Base-by-base conservation (phyloP, 2,888 invertebrate genomes). In the Nowickia ferox region DNA sequence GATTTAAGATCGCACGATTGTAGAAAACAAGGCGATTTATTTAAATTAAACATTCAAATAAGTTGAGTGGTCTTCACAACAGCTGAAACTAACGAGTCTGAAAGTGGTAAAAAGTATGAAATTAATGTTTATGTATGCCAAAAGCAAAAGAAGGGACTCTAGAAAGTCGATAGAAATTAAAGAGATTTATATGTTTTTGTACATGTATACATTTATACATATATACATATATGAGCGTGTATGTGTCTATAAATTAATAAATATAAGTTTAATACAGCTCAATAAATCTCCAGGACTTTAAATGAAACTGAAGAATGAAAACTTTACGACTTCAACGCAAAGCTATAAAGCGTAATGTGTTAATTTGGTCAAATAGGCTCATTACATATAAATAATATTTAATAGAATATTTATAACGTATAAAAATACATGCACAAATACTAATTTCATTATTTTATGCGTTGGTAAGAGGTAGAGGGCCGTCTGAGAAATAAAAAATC, bases 41-140 rank as follows among this genome's bases (percentile, higher is more conserved):
- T 74, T 48, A 51, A 68, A 61, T 68, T 59, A 66, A 68, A 44
- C 53, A 74, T 74, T 71, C 19, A 55, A 69, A 65, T 71, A 71
- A 63, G 55, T 57, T 71, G 65, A 65, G 38, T 44, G 15, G 63
- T 71, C 0, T 30, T 4, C 38, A 57, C 65, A 71, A 72, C 57
- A 72, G 76, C 65, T 82, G 55, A 72, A 83, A 51, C 44, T 51
- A 77, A 57, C 72, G 53, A 65, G 30, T 69, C 51, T 61, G 10
- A 53, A 63, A 30, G 9, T 11, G 15, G 11, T 53, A 11, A 72
- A 48, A 17, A 63, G 44, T 51, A 69, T 19, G 40, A 66, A 46
- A 57, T 48, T 44, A 38, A 55, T 19, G 9, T 44, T 4, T 30
- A 30, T 42, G 9, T 59, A 11, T 22, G 38, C 17, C 30, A 30